Evolutionary conservation across 2,888 invertebrate species (phyloP).

Genomic region (Epistrophella euchroma): DNA sequence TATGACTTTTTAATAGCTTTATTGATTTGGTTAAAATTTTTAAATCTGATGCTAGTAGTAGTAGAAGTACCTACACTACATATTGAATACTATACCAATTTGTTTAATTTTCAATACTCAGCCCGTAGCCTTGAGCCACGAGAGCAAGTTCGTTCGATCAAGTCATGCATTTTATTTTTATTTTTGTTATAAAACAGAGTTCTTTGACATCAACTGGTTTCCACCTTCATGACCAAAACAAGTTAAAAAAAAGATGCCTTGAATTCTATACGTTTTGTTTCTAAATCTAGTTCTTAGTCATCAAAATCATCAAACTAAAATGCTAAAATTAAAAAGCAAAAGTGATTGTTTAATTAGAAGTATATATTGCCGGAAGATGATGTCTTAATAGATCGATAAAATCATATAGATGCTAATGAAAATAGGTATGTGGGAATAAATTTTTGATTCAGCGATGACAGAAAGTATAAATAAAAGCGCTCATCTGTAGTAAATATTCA

Average conservation of each 20-base stretch:
- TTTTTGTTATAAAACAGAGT: conserved; percentile 23
- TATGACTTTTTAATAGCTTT: too few species aligned
- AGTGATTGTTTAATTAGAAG: neutral
- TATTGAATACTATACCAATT: too few species aligned
- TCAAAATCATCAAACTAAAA: neutral
- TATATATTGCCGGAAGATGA: conserved; percentile 22
- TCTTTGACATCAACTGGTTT: conserved; percentile 40
- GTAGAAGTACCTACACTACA: too few species aligned
- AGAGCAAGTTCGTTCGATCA: too few species aligned
- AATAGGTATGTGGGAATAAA: conserved; percentile 1
- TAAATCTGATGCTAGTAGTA: too few species aligned
- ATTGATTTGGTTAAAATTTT: too few species aligned
- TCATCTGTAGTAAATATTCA: conserved; percentile 20
- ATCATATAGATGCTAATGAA: conserved; percentile 11
- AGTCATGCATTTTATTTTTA: too few species aligned
- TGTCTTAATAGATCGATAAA: conserved; percentile 6
- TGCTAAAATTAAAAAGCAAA: neutral
- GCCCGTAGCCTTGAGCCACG: too few species aligned
- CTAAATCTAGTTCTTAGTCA: conserved; percentile 6
- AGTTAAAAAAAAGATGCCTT: neutral
- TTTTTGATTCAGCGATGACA: neutral
- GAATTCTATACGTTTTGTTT: neutral
- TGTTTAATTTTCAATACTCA: too few species aligned
- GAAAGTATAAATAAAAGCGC: conserved; percentile 65
- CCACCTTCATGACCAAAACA: conserved; percentile 7